Base-by-base conservation (phyloP, 2,888 invertebrate genomes). In the Helleia helle region DNA sequence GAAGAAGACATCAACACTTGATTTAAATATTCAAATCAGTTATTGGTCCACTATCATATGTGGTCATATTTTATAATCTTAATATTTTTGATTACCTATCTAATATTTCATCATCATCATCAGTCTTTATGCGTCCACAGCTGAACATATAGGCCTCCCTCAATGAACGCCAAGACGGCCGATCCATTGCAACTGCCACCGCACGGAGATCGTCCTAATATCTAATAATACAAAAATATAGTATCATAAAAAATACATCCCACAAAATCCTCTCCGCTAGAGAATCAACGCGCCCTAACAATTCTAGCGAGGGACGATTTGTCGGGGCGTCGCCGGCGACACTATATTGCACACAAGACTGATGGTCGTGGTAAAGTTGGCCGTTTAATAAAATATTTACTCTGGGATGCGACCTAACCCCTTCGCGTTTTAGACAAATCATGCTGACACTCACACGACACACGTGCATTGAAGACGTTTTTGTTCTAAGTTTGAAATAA, bases 351-450 rank as follows among this genome's bases (percentile, higher is more conserved):
- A 1, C 28, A 2, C 31, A 46, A 46, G 46, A 46, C 41, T 40
- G 41, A 46, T 46, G 46, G 25, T 40, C 15, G 26, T n/a, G 31
- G 31, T 1, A 8, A 22, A 36, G 24, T 37, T 40, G 44, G 30
- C 36, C 41, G 18, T 45, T 40, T 45, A 45, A 45, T 45, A 45
- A 40, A 42, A 45, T 45, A 39, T 40, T 41, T 41, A 44, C 11
- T 12, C 17, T 3, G 34, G 34, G 22, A 18, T 9, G 9, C 11
- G 7, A 8, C 8, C 31, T 18, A n/a, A 34, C 34, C 13, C 26
- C 22, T 31, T 24, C 8, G 22, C 22, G 3, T 22, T 40, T 30
- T 29, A 37, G 25, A 30, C 25, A 41, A 30, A 26, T 15, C 28
- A 28, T 41, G 36, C 15, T 15, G 22, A 25, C 29, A 36, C 22